These are phyloP conservation scores for Seriola rivoliana DNA, from an alignment of 2,113 vertebrate species.

Conservation along the genomic window DNA sequence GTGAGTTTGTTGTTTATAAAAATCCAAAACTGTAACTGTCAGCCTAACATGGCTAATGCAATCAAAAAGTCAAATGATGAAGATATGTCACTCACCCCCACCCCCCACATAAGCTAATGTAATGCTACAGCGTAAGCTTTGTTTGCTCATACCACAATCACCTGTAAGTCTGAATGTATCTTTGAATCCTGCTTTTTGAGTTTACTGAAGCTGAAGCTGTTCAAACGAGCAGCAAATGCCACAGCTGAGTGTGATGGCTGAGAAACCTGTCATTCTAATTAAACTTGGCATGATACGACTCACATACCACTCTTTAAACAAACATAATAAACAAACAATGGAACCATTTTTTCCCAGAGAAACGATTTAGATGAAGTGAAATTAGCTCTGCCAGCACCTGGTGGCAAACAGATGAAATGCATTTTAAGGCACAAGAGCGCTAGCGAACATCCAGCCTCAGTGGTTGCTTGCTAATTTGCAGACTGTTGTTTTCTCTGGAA, in stretches of 20 bases:
- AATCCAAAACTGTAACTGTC: background rate
- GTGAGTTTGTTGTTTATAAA: conserved; percentile 85
- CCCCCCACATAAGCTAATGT: background rate
- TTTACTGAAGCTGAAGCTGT: background rate
- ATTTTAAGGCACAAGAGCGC: too few species aligned
- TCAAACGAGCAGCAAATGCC: background rate
- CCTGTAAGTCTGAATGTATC: background rate
- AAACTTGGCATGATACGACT: background rate
- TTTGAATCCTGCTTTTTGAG: background rate
- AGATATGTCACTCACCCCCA: background rate
- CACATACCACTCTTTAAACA: background rate
- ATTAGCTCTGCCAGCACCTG: background rate
- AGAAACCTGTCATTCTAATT: background rate
- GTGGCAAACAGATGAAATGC: background rate
- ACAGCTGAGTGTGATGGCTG: background rate
- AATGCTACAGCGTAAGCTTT: background rate
- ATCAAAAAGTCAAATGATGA: background rate
- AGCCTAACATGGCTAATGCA: background rate
- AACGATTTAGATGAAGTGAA: background rate
- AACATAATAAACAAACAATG: background rate
- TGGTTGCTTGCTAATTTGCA: too few species aligned
- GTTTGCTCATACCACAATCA: background rate
- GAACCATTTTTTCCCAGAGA: background rate
- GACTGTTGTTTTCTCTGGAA: too few species aligned
- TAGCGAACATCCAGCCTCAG: too few species aligned